Evolutionary conservation across 2,797 vertebrate species (phyloP), one percentile per base, ranked within the genome.

Genomic region (Picus viridis): DNA sequence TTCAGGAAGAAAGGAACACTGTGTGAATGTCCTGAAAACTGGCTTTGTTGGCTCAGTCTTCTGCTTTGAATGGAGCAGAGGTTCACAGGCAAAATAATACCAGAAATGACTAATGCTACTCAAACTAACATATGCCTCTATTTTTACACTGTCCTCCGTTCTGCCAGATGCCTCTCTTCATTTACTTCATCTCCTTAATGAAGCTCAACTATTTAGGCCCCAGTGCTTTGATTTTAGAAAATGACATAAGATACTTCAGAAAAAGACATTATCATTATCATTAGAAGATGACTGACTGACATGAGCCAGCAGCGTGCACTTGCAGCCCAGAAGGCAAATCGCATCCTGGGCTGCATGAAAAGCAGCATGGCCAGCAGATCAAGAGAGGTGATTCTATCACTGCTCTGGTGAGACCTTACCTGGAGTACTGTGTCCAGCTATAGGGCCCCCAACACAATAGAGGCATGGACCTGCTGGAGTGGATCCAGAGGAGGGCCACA

Each of bases 71-170:
- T 16, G 56, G 69, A 88, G 72, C 69, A 89, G 62, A 88, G 71
- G 72, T 88, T 94, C 74, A 91, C 2, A 58, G 11, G 72, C 78
- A 94, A 93, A 16, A 12, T 51, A 91, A 51, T 91, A 95, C 75
- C 92, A 95, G 75, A 95, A 95, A 94, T 96, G 80, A 95, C 81
- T 95, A 93, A 94, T 92, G 76, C 69, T 93, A 74, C 79, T 90
- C 64, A 70, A 64, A 84, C 83, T 65, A 77, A 85, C 86, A 91
- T 69, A 92, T 6, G 65, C 56, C 78, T 96, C 91, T 95, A 90
- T 95, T 96, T 93, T 94, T 94, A 95, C 24, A 77, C 58, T 65
- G 83, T 59, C 72, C 88, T 94, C 84, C 45, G 5, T 80, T 90
- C 69, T 91, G 95, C 86, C 95, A 96, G 88, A 90, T 94, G 86